A percentile compares a stretch with the other conserved stretches of the same genome.
phyloP scores from a whole-genome alignment of 1,140 invertebrate species.

The Samia ricini region DNA sequence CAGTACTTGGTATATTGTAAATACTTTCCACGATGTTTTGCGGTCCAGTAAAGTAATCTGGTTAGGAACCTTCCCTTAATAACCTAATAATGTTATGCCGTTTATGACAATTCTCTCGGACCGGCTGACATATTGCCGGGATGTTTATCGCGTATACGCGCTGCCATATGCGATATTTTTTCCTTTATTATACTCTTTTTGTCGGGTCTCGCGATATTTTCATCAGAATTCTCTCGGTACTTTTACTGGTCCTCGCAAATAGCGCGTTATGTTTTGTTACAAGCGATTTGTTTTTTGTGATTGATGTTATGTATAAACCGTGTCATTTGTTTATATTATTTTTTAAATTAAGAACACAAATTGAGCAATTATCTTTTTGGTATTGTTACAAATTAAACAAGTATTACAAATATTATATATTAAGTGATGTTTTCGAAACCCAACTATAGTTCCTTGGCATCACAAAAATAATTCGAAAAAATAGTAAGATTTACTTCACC shows the following conservation, averaged over 20 bases:
- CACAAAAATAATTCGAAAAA: no score
- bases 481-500: no score
- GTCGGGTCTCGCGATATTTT: slow-evolving; percentile 26
- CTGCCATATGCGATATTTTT: slow-evolving; percentile 24
- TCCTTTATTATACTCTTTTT: slow-evolving; percentile 24
- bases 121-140: slow-evolving; percentile 25
- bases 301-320: not conserved
- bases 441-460: no score
- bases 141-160: slow-evolving; percentile 19
- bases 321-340: not conserved
- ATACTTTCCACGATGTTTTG: not conserved
- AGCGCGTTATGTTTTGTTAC: slow-evolving; percentile 1
- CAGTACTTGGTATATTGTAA: not conserved
- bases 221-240: slow-evolving; percentile 19
- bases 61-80: slow-evolving; percentile 36
- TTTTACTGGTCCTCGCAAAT: slow-evolving; percentile 9
- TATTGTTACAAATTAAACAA: no score
- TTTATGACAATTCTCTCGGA: slow-evolving; percentile 31
- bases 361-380: no score
- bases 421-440: no score
- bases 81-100: slow-evolving; percentile 38
- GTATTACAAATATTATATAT: no score
- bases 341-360: not conserved
- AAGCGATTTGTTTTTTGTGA: slow-evolving; percentile 8
- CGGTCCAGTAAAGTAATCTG: slow-evolving; percentile 28